Conservation (phyloP, 1,140 invertebrate species). For the Melipona quadrifasciata region DNA sequence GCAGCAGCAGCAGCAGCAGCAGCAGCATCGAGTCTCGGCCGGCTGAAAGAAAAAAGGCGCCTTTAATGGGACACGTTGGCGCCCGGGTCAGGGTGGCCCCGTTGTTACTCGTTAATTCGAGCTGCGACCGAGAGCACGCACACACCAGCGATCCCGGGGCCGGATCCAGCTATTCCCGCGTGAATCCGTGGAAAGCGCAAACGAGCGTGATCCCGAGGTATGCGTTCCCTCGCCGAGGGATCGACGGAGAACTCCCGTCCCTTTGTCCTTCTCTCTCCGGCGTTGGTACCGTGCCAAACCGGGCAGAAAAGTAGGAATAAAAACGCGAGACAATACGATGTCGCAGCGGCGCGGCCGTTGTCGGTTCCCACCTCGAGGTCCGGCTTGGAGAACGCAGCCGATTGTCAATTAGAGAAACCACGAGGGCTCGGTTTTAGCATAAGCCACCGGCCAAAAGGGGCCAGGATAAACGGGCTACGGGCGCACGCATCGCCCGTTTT, state of each 20-base stretch:
- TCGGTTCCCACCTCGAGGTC: conserved; percentile 73
- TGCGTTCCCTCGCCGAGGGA: conserved; percentile 10
- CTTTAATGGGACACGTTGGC: conserved; percentile 70
- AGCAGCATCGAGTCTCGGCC: neutral
- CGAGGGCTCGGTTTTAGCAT: conserved; percentile 59
- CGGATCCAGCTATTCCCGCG: conserved; percentile 30
- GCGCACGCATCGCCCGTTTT: conserved; percentile 3
- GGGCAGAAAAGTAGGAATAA: conserved; percentile 61
- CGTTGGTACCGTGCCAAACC: neutral
- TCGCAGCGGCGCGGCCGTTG: conserved; percentile 67
- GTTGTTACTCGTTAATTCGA: conserved; percentile 70
- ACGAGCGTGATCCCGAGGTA: conserved; percentile 38
- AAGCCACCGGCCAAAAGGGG: conserved; percentile 63
- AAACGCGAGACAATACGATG: conserved; percentile 77
- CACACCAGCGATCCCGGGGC: neutral
- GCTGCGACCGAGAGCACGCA: conserved; percentile 39
- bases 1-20: neutral
- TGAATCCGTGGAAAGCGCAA: conserved; percentile 37
- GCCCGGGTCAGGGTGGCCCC: conserved; percentile 59
- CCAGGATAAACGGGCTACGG: conserved; percentile 6
- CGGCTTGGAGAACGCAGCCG: conserved; percentile 51
- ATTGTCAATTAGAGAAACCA: conserved; percentile 77
- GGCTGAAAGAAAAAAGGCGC: conserved; percentile 33
- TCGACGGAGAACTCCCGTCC: neutral
- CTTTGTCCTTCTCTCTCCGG: neutral